phyloP scores from a whole-genome alignment of 2,113 vertebrate species.

The Anseranas semipalmata region DNA sequence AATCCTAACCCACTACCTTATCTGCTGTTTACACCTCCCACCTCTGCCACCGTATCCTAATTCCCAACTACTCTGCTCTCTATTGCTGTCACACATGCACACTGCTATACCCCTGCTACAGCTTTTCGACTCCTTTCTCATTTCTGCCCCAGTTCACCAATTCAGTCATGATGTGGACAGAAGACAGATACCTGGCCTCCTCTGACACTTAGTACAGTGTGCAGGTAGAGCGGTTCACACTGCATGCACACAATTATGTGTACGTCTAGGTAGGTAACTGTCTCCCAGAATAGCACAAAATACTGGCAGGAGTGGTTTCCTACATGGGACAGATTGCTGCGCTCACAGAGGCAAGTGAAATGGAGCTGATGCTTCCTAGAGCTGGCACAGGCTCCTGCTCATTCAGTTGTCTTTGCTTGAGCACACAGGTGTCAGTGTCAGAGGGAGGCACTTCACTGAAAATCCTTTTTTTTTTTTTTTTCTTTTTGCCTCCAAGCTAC shows the following conservation, averaged over 20 bases:
- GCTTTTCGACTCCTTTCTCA: neutral
- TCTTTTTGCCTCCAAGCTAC: conserved; percentile 29
- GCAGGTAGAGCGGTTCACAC: rapidly evolving
- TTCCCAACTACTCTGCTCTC: neutral
- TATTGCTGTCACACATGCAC: neutral
- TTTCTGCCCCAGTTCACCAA: neutral
- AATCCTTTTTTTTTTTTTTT: neutral
- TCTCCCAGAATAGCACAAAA: neutral
- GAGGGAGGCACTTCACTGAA: conserved; percentile 44
- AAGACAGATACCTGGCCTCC: neutral
- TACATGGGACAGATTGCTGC: neutral
- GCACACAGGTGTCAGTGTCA: neutral
- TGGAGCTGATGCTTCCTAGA: neutral
- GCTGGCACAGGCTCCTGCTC: neutral
- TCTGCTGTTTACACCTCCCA: conserved; percentile 7
- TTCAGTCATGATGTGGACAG: neutral
- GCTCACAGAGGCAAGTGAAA: neutral
- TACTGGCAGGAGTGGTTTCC: neutral
- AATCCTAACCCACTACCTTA: neutral
- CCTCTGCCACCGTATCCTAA: neutral
- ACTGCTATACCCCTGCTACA: neutral
- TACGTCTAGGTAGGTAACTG: neutral
- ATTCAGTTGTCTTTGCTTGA: neutral
- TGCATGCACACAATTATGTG: rapidly evolving
- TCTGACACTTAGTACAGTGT: neutral